phyloP scores from a whole-genome alignment of 2,113 vertebrate genomes.

The Neodon shergylaensis region DNA sequence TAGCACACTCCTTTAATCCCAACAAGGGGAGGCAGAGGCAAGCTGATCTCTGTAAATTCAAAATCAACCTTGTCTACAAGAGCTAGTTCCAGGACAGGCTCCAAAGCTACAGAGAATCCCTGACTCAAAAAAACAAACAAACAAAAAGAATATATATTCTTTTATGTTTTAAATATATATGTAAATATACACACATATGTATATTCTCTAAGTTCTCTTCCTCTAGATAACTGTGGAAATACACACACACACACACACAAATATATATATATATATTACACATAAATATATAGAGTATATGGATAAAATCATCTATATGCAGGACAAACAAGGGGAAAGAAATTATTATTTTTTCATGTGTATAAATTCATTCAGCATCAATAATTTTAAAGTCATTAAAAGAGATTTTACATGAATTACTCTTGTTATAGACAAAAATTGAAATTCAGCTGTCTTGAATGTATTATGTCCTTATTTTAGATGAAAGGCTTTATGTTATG shows the following conservation, averaged over 20 bases:
- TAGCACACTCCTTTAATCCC: too few species aligned
- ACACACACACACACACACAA: neutral
- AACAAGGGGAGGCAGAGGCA: too few species aligned
- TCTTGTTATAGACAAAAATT: neutral
- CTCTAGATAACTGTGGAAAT: neutral
- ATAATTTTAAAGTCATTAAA: neutral
- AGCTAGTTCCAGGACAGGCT: too few species aligned
- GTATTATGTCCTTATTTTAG: neutral
- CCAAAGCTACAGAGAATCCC: too few species aligned
- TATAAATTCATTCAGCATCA: neutral
- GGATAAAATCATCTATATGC: neutral
- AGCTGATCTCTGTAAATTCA: too few species aligned
- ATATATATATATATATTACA: accelerated
- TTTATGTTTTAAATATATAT: too few species aligned
- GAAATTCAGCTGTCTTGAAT: neutral
- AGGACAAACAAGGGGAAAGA: neutral
- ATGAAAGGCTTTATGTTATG: constrained; percentile 10
- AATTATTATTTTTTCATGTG: neutral
- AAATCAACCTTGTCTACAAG: too few species aligned
- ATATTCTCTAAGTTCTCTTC: neutral
- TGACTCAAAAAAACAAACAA: too few species aligned
- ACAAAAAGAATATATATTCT: too few species aligned
- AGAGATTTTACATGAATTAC: neutral
- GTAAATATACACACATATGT: neutral
- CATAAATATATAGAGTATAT: neutral